A percentile compares a stretch with the other conserved stretches of the same genome.
These are phyloP conservation scores for Micronycteris hirsuta DNA, from an alignment of 2,113 vertebrate species.

Conservation along the genomic window DNA sequence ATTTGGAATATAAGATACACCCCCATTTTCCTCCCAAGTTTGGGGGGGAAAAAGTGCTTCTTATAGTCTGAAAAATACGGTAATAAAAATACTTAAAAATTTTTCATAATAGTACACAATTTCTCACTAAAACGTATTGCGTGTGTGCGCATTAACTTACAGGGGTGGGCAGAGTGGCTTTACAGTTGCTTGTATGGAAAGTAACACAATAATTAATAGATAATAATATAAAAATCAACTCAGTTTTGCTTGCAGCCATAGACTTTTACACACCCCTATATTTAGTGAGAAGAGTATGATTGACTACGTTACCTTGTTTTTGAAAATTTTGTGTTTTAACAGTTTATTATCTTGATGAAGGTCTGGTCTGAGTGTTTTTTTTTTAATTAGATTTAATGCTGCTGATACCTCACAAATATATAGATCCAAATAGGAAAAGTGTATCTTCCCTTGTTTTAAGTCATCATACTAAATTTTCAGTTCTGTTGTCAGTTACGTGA, in stretches of 20 bases:
- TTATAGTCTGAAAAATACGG: too few species aligned
- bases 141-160: neutral
- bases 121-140: neutral
- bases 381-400: neutral
- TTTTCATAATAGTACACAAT: neutral
- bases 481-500: neutral
- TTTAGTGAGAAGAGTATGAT: neutral
- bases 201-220: neutral
- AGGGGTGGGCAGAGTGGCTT: neutral
- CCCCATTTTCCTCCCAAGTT: too few species aligned
- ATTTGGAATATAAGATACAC: too few species aligned
- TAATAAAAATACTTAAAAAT: neutral
- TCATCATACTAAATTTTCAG: neutral
- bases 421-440: neutral
- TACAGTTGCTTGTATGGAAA: neutral
- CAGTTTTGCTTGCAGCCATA: neutral
- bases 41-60: too few species aligned
- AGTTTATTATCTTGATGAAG: neutral
- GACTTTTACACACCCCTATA: neutral
- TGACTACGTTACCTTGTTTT: neutral
- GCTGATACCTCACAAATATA: neutral
- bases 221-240: neutral
- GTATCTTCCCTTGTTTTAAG: neutral
- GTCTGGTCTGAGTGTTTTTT: neutral
- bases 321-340: neutral